Percentiles rank a stretch among this genome's conserved stretches.
phyloP scores from a whole-genome alignment of 2,797 vertebrate genomes.

The Etheostoma perlongum region DNA sequence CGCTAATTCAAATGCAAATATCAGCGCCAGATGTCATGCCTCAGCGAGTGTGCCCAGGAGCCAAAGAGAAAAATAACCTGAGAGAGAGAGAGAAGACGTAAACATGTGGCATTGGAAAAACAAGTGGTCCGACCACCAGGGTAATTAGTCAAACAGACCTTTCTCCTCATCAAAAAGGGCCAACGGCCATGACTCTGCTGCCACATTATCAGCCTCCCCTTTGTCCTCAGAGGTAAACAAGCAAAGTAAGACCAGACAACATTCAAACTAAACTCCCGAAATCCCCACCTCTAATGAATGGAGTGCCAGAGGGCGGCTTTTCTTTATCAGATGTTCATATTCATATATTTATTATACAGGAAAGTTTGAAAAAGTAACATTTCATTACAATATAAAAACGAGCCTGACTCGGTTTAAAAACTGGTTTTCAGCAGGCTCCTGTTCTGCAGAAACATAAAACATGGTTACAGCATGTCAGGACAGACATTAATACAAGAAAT shows the following conservation, averaged over 20 bases:
- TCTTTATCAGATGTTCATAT: slow-evolving; percentile 50
- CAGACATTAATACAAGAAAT: too few species aligned
- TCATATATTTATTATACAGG: too few species aligned
- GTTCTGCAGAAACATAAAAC: too few species aligned
- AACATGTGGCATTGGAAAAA: slow-evolving; percentile 66
- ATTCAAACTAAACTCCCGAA: slow-evolving; percentile 72
- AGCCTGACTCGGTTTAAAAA: too few species aligned
- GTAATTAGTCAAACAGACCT: slow-evolving; percentile 81
- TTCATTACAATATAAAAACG: too few species aligned
- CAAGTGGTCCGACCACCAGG: slow-evolving; percentile 69
- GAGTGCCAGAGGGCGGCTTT: slow-evolving; percentile 62
- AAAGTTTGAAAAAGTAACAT: too few species aligned
- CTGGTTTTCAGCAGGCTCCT: too few species aligned
- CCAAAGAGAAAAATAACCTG: slow-evolving; percentile 47
- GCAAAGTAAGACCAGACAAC: slow-evolving; percentile 68
- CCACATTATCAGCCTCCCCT: slow-evolving; percentile 74
- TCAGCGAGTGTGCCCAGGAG: slow-evolving; percentile 44
- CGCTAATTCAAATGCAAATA: slow-evolving; percentile 80
- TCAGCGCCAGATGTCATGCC: slow-evolving; percentile 65
- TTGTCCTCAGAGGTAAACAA: slow-evolving; percentile 78
- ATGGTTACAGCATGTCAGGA: too few species aligned
- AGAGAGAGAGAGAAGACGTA: slow-evolving; percentile 46
- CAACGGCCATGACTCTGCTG: slow-evolving; percentile 73
- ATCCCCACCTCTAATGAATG: slow-evolving; percentile 58
- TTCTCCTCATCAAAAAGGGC: slow-evolving; percentile 79